Evolutionary conservation across 2,888 invertebrate genomes (phyloP).

Genomic region (Drosophila paranaensis): DNA sequence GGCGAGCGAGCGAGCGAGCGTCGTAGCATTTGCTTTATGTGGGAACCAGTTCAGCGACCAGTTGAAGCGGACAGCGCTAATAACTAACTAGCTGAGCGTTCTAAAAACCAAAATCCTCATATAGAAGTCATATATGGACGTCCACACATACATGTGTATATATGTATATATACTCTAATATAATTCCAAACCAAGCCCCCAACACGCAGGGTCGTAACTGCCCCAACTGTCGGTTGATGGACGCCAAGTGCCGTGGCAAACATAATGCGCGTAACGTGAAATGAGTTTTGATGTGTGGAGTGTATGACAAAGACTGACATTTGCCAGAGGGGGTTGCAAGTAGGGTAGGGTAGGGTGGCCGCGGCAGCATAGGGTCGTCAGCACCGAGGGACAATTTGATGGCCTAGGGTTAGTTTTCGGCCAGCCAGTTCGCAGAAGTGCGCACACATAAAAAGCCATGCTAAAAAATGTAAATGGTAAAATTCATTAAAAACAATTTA

Average conservation of each 20-base stretch:
- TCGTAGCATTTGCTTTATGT: constrained; percentile 51
- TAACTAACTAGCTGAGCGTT: constrained; percentile 50
- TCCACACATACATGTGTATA: constrained; percentile 21
- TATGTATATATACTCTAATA: constrained; percentile 37
- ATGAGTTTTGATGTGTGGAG: constrained; percentile 71
- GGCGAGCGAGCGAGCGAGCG: constrained; percentile 22
- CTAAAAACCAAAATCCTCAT: constrained; percentile 30
- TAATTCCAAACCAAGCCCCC: constrained; percentile 55
- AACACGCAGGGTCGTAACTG: constrained; percentile 40
- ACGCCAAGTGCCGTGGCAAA: constrained; percentile 74
- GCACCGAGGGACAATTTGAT: constrained; percentile 50
- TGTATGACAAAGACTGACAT: constrained; percentile 33
- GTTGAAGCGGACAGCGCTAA: constrained; percentile 58
- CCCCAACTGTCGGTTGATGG: constrained; percentile 65
- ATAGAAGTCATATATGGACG: constrained; percentile 12
- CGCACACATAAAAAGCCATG: constrained; percentile 23
- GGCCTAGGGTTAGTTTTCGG: constrained; percentile 51
- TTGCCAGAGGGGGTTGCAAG: constrained; percentile 38
- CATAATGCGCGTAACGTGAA: constrained; percentile 77
- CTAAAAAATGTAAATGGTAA: constrained; percentile 20
- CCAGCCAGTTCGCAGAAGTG: constrained; percentile 35
- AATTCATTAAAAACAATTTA: constrained; percentile 16
- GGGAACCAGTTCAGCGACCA: constrained; percentile 51
- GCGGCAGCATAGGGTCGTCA: neutral
- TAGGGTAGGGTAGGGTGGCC: neutral